Conservation (phyloP, 2,888 invertebrate genomes). For the Lottia scabra region DNA sequence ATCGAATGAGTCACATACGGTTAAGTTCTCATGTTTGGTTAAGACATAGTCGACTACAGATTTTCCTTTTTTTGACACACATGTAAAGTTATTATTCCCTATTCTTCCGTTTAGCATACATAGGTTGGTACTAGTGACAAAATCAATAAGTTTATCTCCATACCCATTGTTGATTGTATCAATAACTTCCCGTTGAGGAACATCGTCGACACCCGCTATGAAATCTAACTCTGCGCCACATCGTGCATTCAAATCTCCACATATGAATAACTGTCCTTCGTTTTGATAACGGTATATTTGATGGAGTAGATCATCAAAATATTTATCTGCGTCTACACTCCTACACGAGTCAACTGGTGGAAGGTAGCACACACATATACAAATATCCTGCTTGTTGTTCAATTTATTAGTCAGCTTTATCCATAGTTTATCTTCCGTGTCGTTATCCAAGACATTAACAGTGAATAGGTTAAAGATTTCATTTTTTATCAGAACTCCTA, state of each 20-base stretch:
- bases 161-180: background rate
- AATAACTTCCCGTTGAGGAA: background rate
- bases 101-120: background rate
- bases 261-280: background rate
- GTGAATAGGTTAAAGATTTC: background rate
- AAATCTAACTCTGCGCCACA: background rate
- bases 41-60: slow-evolving; percentile 1
- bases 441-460: background rate
- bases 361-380: background rate
- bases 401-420: background rate
- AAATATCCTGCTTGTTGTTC: background rate
- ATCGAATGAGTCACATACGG: background rate
- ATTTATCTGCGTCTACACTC: background rate
- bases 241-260: background rate
- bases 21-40: background rate
- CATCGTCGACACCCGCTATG: background rate
- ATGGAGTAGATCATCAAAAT: background rate
- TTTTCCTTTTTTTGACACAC: background rate
- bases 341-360: background rate
- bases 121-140: background rate
- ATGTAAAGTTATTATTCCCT: background rate
- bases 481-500: slow-evolving; percentile 15
- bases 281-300: background rate
- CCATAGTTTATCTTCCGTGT: background rate
- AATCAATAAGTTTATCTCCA: no score